These are phyloP conservation scores for Capitella teleta DNA, from an alignment of 1,140 invertebrate genomes.

Conservation along the genomic window DNA sequence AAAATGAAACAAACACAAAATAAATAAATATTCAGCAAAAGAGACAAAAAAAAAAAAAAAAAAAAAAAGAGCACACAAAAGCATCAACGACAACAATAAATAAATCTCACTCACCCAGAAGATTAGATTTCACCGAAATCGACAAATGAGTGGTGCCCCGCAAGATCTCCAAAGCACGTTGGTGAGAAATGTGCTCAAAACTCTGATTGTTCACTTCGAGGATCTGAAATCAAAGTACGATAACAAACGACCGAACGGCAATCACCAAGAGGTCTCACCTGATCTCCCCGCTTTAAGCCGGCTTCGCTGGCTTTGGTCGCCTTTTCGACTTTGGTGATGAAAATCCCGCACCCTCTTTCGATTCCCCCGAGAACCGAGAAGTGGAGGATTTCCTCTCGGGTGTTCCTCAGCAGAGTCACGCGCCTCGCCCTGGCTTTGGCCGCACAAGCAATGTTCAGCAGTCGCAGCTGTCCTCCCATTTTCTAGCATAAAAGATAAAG, in stretches of 20 bases:
- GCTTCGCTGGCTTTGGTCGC: slow-evolving; percentile 88
- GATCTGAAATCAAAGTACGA: slow-evolving; percentile 22
- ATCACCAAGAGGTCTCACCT: slow-evolving; percentile 44
- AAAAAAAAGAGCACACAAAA: too few relatives aligned
- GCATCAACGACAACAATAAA: too few relatives aligned
- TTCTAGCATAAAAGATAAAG: slow-evolving; percentile 19
- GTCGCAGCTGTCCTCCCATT: slow-evolving; percentile 50
- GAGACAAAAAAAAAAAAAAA: too few relatives aligned
- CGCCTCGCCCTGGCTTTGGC: slow-evolving; percentile 86
- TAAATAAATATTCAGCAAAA: too few relatives aligned
- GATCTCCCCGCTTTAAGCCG: slow-evolving; percentile 93
- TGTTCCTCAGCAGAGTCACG: slow-evolving; percentile 79
- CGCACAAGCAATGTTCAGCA: slow-evolving; percentile 91
- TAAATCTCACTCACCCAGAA: slow-evolving; percentile 50
- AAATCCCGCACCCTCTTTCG: slow-evolving; percentile 74
- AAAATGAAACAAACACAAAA: too few relatives aligned
- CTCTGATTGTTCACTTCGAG: slow-evolving; percentile 94
- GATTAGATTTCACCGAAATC: slow-evolving; percentile 93
- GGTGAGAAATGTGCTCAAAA: slow-evolving; percentile 81
- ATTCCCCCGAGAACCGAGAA: slow-evolving; percentile 83
- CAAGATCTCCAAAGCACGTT: slow-evolving; percentile 81
- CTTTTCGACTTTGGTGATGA: slow-evolving; percentile 85
- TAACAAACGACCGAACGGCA: background rate
- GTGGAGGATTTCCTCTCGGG: slow-evolving; percentile 71
- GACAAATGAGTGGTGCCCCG: slow-evolving; percentile 87